A percentile compares a stretch with the other conserved stretches of the same genome.
Conservation (phyloP, 2,888 invertebrate species). For the Pyrocoelia pectoralis region DNA sequence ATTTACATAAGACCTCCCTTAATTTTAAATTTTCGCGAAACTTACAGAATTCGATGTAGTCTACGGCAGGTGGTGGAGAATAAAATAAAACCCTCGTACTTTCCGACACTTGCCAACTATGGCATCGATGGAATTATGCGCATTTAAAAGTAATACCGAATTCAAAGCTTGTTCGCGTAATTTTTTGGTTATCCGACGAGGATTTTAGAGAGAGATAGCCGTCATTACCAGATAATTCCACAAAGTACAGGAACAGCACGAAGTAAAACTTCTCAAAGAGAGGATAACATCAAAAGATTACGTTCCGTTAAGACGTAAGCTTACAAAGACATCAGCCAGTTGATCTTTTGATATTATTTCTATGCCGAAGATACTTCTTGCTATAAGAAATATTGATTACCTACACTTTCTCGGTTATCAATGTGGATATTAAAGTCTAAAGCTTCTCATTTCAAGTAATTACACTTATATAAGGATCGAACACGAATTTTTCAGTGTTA, state of each 20-base stretch:
- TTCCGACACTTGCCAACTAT: slow-evolving; percentile 18
- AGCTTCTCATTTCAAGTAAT: too few relatives aligned
- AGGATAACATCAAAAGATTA: slow-evolving; percentile 29
- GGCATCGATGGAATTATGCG: not conserved
- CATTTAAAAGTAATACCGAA: slow-evolving; percentile 2
- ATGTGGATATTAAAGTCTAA: too few relatives aligned
- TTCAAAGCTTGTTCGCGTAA: not conserved
- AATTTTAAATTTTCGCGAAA: slow-evolving; percentile 24
- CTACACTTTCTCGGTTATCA: not conserved
- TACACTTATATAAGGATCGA: too few relatives aligned
- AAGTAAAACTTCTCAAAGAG: slow-evolving; percentile 25
- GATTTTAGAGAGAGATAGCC: not conserved
- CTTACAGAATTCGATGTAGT: slow-evolving; percentile 17
- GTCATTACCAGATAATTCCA: slow-evolving; percentile 28
- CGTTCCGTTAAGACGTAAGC: slow-evolving; percentile 16
- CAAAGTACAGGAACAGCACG: slow-evolving; percentile 26
- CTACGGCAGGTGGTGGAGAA: slow-evolving; percentile 25
- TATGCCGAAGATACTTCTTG: not conserved
- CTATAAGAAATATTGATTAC: not conserved
- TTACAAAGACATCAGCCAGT: slow-evolving; percentile 20
- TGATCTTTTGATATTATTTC: slow-evolving; percentile 14
- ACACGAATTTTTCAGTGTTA: too few relatives aligned
- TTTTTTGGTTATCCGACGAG: not conserved
- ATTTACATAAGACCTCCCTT: slow-evolving; percentile 31
- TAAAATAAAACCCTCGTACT: slow-evolving; percentile 22